Percentiles rank a stretch among this genome's conserved stretches.
phyloP scores from a whole-genome alignment of 2,888 invertebrate species.

The Eurytoma adleriae region DNA sequence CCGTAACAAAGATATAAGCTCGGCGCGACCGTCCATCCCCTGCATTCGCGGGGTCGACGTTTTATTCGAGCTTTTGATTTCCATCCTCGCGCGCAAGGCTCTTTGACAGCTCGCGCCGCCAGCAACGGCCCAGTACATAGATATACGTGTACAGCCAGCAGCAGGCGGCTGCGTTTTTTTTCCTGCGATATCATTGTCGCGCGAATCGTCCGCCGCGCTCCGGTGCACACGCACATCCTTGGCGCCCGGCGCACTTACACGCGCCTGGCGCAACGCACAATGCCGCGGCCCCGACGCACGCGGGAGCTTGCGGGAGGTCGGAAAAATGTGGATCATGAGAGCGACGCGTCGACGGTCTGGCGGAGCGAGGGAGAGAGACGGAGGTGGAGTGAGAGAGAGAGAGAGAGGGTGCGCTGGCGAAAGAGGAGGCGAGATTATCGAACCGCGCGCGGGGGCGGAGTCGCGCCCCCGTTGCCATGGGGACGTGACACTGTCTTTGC shows the following conservation, averaged over 20 bases:
- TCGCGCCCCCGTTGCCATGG: constrained; percentile 72
- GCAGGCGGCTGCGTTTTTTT: not conserved
- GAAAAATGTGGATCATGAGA: constrained; percentile 70
- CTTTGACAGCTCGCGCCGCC: no score
- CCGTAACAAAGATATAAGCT: no score
- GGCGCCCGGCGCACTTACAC: not conserved
- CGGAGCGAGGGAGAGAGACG: constrained; percentile 18
- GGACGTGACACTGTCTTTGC: constrained; percentile 74
- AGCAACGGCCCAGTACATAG: not conserved
- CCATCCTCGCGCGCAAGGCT: no score
- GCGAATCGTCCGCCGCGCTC: no score
- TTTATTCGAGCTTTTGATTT: no score
- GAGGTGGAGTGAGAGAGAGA: constrained; percentile 53
- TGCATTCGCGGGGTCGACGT: no score
- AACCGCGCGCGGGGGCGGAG: constrained; percentile 74
- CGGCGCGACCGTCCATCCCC: no score
- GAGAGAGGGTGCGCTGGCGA: constrained; percentile 53
- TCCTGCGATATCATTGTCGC: no score
- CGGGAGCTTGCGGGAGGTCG: constrained; percentile 53
- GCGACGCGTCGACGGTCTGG: constrained; percentile 57
- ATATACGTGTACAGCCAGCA: not conserved
- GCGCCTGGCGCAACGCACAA: not conserved
- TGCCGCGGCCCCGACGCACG: not conserved
- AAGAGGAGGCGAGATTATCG: constrained; percentile 70
- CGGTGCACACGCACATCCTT: no score